A percentile compares a stretch with the other conserved stretches of the same genome.
Evolutionary conservation across 2,888 invertebrate species (phyloP).

Genomic region (Aporophyla lueneburgensis): DNA sequence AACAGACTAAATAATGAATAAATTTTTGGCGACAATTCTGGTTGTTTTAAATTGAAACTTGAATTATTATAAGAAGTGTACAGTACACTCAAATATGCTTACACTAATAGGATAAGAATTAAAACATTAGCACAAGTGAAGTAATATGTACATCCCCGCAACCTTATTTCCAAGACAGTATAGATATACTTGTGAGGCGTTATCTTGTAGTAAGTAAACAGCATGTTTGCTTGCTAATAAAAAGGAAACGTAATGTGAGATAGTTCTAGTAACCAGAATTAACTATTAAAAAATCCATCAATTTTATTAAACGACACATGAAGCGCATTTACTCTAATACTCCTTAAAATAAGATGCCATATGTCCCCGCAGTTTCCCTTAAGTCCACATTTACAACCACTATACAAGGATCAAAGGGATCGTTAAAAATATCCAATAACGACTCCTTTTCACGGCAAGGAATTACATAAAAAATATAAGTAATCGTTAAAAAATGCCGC

Average conservation of each 20-base stretch:
- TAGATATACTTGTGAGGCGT: too few species aligned
- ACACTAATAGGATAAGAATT: background rate
- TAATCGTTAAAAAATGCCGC: conserved; percentile 62
- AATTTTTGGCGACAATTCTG: background rate
- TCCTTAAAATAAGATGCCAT: conserved; percentile 62
- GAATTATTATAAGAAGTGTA: background rate
- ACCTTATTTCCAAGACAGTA: too few species aligned
- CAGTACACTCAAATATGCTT: too few species aligned
- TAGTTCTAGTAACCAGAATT: conserved; percentile 21
- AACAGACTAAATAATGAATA: background rate
- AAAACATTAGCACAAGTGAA: background rate
- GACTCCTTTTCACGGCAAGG: conserved; percentile 55
- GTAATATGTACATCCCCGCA: too few species aligned
- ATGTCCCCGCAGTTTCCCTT: conserved; percentile 67
- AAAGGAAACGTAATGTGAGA: background rate
- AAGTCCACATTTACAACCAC: conserved; percentile 78
- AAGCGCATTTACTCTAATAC: conserved; percentile 58
- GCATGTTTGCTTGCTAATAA: background rate
- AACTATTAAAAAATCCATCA: conserved; percentile 43
- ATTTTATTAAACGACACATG: conserved; percentile 52
- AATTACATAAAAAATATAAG: conserved; percentile 60
- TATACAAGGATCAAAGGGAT: conserved; percentile 82
- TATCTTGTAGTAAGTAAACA: too few species aligned
- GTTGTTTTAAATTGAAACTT: background rate
- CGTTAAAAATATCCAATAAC: conserved; percentile 77